These are phyloP conservation scores for Shargacucullia verbasci DNA, from an alignment of 2,888 invertebrate genomes.

Conservation along the genomic window DNA sequence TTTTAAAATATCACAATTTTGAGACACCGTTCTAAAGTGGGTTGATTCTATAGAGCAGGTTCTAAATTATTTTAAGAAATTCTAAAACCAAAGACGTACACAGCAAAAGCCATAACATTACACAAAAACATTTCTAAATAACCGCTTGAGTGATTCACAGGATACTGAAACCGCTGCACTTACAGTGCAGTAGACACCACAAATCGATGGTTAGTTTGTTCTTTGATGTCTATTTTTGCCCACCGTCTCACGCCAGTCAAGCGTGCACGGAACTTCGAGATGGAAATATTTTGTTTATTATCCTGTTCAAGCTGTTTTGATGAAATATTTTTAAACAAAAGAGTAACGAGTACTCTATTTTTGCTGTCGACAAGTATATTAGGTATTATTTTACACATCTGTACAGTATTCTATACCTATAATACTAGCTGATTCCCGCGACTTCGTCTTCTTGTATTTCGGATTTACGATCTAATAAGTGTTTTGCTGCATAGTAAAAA, in stretches of 20 bases:
- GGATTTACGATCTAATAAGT: too few species aligned
- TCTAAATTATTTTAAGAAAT: too few species aligned
- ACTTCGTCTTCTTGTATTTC: too few species aligned
- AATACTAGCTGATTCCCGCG: too few species aligned
- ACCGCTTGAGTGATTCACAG: conserved; percentile 13
- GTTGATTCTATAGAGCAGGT: too few species aligned
- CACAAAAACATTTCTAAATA: conserved; percentile 18
- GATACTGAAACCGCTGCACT: conserved; percentile 16
- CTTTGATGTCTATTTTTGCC: conserved; percentile 52
- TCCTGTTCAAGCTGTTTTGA: background rate
- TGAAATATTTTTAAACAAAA: background rate
- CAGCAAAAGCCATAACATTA: background rate
- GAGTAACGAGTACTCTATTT: too few species aligned
- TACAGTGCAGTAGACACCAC: conserved; percentile 45
- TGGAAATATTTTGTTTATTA: background rate
- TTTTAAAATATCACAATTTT: too few species aligned
- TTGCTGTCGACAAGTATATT: too few species aligned
- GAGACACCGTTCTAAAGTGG: too few species aligned
- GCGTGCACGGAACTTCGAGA: conserved; percentile 21
- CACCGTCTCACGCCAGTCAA: conserved; percentile 31
- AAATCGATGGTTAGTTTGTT: conserved; percentile 42
- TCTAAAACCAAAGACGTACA: background rate
- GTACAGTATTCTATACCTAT: too few species aligned
- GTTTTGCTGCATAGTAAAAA: too few species aligned
- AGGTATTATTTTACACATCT: too few species aligned